Evolutionary conservation across 2,113 vertebrate genomes (phyloP), one percentile per base, ranked within the genome.

Genomic region (Syngnathus typhle): DNA sequence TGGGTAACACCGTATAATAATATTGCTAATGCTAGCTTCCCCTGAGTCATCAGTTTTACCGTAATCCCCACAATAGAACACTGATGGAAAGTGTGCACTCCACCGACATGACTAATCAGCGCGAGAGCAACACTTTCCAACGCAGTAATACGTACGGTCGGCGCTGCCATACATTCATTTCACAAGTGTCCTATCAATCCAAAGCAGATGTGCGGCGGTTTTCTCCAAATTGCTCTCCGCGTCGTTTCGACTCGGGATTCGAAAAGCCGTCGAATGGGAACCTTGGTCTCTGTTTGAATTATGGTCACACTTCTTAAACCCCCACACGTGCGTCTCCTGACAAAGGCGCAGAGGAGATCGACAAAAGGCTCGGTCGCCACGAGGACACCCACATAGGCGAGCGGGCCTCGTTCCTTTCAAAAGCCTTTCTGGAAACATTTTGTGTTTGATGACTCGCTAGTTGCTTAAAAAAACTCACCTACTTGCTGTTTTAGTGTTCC

Each of bases 141-240:
- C 72, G 70, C 41, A 23, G 60, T 54, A 60, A 11, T 41, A 37
- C 74, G 44, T 59, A n/a, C 82, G 80, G 7, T 21, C 9, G 49
- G 80, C 76, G 84, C 76, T 86, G 80, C 81, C 84, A 88, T 84
- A 71, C 77, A 83, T 79, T 76, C 79, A 38, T 77, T 81, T 75
- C 68, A 58, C 47, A 72, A 78, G 67, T 78, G 72, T 76, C 58
- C 75, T 78, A 56, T 72, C 80, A 85, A 89, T 87, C 39, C 12
- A 65, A 76, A 62, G 70, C 89, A 91, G 86, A 90, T 90, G 88
- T 21, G 1, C 62, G n/a, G 21, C 43, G 71, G 68, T 72, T 79
- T 84, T 69, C 82, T 69, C 72, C 76, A 79, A 70, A 72, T 52
- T 56, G 61, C 63, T 60, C 64, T 32, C 51, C 67, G 54, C 39